phyloP scores from a whole-genome alignment of 2,113 vertebrate species.

The Notechis scutatus region DNA sequence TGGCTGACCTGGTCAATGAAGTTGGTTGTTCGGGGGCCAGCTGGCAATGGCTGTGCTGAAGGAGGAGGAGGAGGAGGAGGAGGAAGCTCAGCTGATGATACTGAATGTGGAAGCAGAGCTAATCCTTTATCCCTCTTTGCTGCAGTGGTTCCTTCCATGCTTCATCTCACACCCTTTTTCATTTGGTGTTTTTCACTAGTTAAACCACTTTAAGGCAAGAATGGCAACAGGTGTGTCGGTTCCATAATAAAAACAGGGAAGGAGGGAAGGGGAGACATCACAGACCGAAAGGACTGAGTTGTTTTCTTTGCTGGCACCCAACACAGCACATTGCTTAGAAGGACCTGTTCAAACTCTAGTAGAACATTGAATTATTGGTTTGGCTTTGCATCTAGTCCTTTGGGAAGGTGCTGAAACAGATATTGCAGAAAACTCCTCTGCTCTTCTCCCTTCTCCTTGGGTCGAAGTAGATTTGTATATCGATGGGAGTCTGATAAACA shows the following conservation, averaged over 20 bases:
- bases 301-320: neutral
- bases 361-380: neutral
- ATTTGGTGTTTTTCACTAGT: too few species aligned
- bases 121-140: neutral
- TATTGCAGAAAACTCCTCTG: neutral
- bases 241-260: accelerated
- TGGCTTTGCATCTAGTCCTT: neutral
- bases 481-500: neutral
- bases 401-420: neutral
- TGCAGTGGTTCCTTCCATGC: accelerated
- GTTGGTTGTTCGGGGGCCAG: neutral
- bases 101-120: constrained; percentile 42
- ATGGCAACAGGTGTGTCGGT: accelerated
- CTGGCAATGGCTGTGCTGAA: neutral
- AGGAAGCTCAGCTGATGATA: constrained; percentile 50
- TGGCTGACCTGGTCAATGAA: neutral
- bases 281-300: neutral
- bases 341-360: neutral
- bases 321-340: neutral
- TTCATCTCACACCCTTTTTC: neutral
- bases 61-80: neutral
- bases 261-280: neutral
- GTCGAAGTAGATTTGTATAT: neutral
- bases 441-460: neutral
- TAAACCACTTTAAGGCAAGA: neutral